Evolutionary conservation across 2,888 invertebrate species (phyloP).

Genomic region (Mythimna lalbum): DNA sequence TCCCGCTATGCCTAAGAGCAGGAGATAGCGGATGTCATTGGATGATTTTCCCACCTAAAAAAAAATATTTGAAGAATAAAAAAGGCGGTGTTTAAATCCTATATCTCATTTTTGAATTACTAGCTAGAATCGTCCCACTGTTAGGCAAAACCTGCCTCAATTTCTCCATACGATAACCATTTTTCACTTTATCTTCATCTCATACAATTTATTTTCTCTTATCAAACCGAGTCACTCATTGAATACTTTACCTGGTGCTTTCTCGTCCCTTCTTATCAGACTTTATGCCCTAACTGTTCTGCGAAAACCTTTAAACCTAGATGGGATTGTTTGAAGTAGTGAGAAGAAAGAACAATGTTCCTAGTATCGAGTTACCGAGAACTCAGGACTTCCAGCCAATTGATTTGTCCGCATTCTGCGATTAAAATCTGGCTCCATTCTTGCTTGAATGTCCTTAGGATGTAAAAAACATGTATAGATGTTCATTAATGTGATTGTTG

Average conservation of each 20-base stretch:
- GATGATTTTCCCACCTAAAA: too few relatives aligned
- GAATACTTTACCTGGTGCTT: conserved; percentile 29
- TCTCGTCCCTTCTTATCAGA: conserved; percentile 43
- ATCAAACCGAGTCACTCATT: conserved; percentile 38
- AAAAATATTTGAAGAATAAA: too few relatives aligned
- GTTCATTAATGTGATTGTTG: not conserved
- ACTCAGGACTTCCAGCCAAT: conserved; percentile 2
- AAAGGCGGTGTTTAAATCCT: too few relatives aligned
- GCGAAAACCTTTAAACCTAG: conserved; percentile 60
- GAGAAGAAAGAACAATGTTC: conserved; percentile 35
- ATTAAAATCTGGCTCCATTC: not conserved
- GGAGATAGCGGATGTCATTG: too few relatives aligned
- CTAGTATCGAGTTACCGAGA: conserved; percentile 2
- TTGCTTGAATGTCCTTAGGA: not conserved
- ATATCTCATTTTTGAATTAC: too few relatives aligned
- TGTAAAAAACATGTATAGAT: not conserved
- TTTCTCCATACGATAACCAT: too few relatives aligned
- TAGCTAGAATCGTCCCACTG: too few relatives aligned
- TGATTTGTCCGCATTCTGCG: conserved; percentile 12
- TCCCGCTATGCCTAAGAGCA: too few relatives aligned
- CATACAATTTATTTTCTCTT: not conserved
- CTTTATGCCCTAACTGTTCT: conserved; percentile 29
- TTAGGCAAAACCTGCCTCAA: too few relatives aligned
- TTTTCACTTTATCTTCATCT: too few relatives aligned
- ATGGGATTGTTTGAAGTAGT: conserved; percentile 30